Evolutionary conservation across 1,140 invertebrate species (phyloP), one percentile per base, ranked within the genome.

Genomic region (Aricia agestis): DNA sequence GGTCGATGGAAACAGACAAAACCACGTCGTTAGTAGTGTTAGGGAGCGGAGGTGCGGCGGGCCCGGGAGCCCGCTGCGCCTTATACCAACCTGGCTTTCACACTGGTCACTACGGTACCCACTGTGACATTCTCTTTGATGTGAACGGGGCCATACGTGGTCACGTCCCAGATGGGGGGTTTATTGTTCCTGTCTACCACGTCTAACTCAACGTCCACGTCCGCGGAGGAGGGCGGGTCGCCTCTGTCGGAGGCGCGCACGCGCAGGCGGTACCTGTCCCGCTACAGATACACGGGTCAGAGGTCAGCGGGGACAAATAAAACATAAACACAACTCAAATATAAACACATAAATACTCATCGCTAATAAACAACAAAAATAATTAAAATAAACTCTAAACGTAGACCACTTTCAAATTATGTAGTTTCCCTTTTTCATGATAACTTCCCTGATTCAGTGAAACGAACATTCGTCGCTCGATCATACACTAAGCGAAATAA

Each of bases 151-250:
- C 97, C 97, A 95, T 98, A 98, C 93, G 97, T 94, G 93, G 94
- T 95, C 92, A 94, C 94, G 94, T 98, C 97, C 97, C 97, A 98
- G 91, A 98, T 94, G 92, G 97, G 97, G 91, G 97, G 97, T 94
- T 98, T 98, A 96, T 98, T 98, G 95, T 98, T 98, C 93, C 97
- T 96, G 95, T 98, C 97, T 94, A 98, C 97, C 93, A 98, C 97
- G 94, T 98, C 97, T 95, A 98, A 96, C 92, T 97, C 96, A 93
- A 98, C 97, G 93, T 98, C 97, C 92, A 98, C 97, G 93, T 98
- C 96, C 92, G 97, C 97, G 92, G 94, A 95, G 88, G 96, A 96
- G 89, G 95, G 95, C 91, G 96, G 95, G 90, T 93, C 94, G 90
- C 97, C 97, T 93, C 95, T 95, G 94, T 98, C 97, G 85, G 96